Evolutionary conservation across 2,888 invertebrate species (phyloP).

Genomic region (Mactromeris polynyma): DNA sequence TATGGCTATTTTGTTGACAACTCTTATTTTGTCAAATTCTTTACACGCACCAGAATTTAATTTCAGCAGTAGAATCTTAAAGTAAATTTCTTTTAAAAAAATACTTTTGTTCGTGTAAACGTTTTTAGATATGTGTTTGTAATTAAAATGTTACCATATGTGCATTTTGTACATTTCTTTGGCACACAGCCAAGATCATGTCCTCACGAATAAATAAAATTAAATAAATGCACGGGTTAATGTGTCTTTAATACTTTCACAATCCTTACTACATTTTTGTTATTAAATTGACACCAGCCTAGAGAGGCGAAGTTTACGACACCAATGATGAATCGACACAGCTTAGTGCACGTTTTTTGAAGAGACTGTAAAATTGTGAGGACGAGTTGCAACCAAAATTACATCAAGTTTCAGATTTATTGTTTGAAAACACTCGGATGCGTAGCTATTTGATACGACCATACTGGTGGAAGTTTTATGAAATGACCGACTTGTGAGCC

Average conservation of each 20-base stretch:
- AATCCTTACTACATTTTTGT: neutral
- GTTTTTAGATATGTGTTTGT: neutral
- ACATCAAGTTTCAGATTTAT: constrained; percentile 1
- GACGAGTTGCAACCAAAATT: neutral
- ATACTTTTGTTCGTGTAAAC: neutral
- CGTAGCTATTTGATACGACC: neutral
- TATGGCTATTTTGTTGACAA: neutral
- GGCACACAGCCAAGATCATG: neutral
- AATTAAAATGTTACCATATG: constrained; percentile 1
- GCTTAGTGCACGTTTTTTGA: neutral
- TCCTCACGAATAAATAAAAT: neutral
- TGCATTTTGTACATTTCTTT: neutral
- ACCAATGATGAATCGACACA: neutral
- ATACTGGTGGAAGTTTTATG: neutral
- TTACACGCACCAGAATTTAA: neutral
- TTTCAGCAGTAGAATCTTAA: neutral
- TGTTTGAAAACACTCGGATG: neutral
- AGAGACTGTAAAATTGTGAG: neutral
- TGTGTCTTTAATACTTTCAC: neutral
- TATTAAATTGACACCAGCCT: constrained; percentile 9
- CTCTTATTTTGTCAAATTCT: neutral
- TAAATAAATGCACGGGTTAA: constrained; percentile 9
- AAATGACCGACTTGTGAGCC: no score
- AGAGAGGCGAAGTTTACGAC: neutral
- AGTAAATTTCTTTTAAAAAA: neutral